These are phyloP conservation scores for Pseudomyrmex sp. DNA, from an alignment of 1,140 invertebrate species.

Conservation along the genomic window DNA sequence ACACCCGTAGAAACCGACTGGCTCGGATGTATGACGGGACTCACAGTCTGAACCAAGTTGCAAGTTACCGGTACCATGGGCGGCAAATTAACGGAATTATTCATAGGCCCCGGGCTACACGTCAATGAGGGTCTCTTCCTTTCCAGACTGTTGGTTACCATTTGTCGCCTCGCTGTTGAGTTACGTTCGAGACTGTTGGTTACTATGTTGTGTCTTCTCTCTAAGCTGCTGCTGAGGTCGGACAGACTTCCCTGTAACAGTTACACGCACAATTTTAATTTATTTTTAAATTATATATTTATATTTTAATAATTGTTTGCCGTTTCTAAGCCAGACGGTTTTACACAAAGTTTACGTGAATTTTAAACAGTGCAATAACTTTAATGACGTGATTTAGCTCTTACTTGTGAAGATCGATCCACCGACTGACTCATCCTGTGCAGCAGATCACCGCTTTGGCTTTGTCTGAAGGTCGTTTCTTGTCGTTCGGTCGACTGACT, in stretches of 20 bases:
- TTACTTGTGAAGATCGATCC: slow-evolving; percentile 80
- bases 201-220: slow-evolving; percentile 82
- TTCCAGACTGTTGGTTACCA: slow-evolving; percentile 83
- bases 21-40: slow-evolving; percentile 80
- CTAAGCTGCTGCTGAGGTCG: slow-evolving; percentile 79
- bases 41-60: slow-evolving; percentile 81
- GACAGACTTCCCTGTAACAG: slow-evolving; percentile 76
- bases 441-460: slow-evolving; percentile 83
- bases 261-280: neutral
- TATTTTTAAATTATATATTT: neutral
- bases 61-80: slow-evolving; percentile 83
- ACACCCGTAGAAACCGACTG: slow-evolving; percentile 78
- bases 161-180: slow-evolving; percentile 80
- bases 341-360: neutral
- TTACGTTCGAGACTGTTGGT: slow-evolving; percentile 84
- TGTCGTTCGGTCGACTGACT: slow-evolving; percentile 83
- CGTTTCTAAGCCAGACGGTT: neutral
- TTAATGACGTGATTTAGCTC: neutral
- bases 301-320: too few species aligned
- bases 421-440: slow-evolving; percentile 82
- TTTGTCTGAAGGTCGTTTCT: slow-evolving; percentile 79
- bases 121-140: slow-evolving; percentile 81
- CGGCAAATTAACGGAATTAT: slow-evolving; percentile 81
- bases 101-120: slow-evolving; percentile 67
- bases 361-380: neutral